Evolutionary conservation across 1,140 invertebrate genomes (phyloP).

Genomic region (Lepidotrigona ventralis): DNA sequence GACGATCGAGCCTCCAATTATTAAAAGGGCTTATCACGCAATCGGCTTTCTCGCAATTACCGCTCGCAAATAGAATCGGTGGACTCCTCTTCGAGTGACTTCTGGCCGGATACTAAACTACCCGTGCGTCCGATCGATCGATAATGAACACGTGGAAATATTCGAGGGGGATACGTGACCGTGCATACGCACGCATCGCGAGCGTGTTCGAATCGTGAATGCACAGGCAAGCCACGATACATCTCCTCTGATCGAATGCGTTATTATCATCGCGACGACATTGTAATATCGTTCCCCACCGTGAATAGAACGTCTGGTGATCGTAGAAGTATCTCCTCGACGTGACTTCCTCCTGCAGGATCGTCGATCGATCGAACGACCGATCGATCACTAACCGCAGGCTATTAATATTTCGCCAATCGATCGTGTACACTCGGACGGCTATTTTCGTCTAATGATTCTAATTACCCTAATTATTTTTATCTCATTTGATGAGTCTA

Average conservation of each 20-base stretch:
- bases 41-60: constrained; percentile 8
- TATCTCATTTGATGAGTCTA: no score
- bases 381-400: neutral
- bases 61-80: constrained; percentile 47
- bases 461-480: no score
- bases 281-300: constrained; percentile 23
- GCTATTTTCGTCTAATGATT: neutral
- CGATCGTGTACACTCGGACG: neutral
- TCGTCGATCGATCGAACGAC: constrained; percentile 20
- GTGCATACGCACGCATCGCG: constrained; percentile 38
- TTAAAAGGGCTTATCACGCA: constrained; percentile 20
- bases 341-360: constrained; percentile 34
- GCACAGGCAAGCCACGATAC: neutral
- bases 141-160: constrained; percentile 59
- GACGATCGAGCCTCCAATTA: neutral
- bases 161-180: constrained; percentile 44
- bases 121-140: constrained; percentile 49
- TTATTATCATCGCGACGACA: constrained; percentile 49
- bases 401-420: neutral
- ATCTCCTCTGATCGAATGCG: constrained; percentile 35
- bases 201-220: constrained; percentile 17
- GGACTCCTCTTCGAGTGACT: constrained; percentile 31
- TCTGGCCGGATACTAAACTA: constrained; percentile 53
- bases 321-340: constrained; percentile 37
- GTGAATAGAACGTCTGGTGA: constrained; percentile 31